These are phyloP conservation scores for Hippocampus abdominalis DNA, from an alignment of 2,113 vertebrate genomes.

Conservation along the genomic window DNA sequence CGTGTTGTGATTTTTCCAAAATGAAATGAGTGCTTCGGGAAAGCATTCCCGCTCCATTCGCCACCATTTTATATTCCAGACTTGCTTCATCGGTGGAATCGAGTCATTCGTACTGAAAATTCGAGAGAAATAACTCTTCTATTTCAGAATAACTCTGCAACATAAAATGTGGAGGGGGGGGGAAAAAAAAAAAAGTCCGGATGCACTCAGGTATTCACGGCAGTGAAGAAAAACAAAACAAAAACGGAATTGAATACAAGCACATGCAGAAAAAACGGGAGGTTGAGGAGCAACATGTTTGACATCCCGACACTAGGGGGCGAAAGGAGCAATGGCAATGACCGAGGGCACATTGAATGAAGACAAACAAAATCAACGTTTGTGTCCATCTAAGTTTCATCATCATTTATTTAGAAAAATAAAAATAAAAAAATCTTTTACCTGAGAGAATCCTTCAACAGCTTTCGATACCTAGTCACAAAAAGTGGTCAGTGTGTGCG, in stretches of 20 bases:
- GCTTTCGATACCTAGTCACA: constrained; percentile 70
- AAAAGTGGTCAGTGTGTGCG: constrained; percentile 50
- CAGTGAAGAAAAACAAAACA: too few relatives aligned
- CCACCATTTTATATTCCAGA: too few relatives aligned
- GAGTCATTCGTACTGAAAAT: too few relatives aligned
- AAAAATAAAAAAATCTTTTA: constrained; percentile 73
- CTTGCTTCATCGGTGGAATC: too few relatives aligned
- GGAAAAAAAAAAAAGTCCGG: too few relatives aligned
- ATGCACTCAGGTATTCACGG: too few relatives aligned
- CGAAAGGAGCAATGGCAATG: constrained; percentile 20
- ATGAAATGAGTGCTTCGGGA: background rate
- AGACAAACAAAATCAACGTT: constrained; percentile 62
- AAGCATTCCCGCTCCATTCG: background rate
- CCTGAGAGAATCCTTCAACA: constrained; percentile 81
- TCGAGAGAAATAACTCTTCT: too few relatives aligned
- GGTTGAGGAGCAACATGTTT: background rate
- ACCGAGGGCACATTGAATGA: constrained; percentile 34
- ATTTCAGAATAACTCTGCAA: too few relatives aligned
- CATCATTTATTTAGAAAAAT: constrained; percentile 72
- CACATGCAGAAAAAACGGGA: background rate
- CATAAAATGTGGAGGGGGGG: too few relatives aligned
- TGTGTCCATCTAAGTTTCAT: constrained; percentile 68
- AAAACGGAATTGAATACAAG: background rate
- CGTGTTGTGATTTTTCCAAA: too few relatives aligned
- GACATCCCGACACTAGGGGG: background rate